Percentiles rank a stretch among this genome's conserved stretches.
Conservation (phyloP, 2,113 vertebrate species). For the Myotis yumanensis region DNA sequence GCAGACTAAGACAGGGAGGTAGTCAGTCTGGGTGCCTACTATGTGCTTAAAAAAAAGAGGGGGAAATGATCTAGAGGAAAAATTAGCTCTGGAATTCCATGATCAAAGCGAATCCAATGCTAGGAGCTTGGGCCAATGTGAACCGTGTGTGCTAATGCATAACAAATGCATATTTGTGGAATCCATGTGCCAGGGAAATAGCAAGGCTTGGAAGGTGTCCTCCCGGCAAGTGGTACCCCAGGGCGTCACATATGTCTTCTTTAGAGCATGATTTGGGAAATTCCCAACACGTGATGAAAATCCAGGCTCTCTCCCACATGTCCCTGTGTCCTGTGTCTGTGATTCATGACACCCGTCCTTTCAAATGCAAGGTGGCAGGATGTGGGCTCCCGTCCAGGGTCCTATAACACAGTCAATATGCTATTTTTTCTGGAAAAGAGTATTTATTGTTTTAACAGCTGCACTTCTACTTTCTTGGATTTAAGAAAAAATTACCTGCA, state of each 20-base stretch:
- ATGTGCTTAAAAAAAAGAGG: not conserved
- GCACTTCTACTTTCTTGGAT: conserved; percentile 55
- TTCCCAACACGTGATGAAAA: not conserved
- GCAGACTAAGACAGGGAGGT: not conserved
- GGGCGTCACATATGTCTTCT: not conserved
- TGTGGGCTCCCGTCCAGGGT: conserved; percentile 58
- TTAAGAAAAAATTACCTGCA: conserved; percentile 48
- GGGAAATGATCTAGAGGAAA: not conserved
- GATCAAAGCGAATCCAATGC: conserved; percentile 7
- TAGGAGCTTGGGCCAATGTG: not conserved
- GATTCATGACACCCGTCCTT: not conserved
- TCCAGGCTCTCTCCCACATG: not conserved
- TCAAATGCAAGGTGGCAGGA: conserved; percentile 60
- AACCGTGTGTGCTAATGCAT: not conserved
- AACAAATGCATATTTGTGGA: not conserved
- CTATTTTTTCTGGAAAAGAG: conserved; percentile 47
- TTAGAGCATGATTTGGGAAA: conserved; percentile 18
- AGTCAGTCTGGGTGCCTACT: not conserved
- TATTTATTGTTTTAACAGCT: conserved; percentile 74
- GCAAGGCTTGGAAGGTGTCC: not conserved
- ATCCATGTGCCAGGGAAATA: not conserved
- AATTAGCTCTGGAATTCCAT: not conserved
- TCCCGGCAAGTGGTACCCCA: not conserved
- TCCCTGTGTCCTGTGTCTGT: not conserved
- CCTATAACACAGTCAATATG: conserved; percentile 53